Evolutionary conservation across 2,113 vertebrate species (phyloP).

Genomic region (Cepphus grylle): DNA sequence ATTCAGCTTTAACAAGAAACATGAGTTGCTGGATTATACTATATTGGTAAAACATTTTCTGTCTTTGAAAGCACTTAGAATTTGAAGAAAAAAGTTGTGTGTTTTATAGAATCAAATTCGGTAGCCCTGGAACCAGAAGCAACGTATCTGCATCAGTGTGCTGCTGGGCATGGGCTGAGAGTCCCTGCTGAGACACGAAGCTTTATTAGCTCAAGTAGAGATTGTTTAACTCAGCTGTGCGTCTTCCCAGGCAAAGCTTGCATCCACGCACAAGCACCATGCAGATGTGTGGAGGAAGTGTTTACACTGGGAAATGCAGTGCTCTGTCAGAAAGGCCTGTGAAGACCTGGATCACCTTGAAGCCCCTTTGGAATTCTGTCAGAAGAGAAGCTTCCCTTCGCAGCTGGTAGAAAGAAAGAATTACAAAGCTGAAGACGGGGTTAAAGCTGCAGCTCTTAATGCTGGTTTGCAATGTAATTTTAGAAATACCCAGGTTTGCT

Average conservation of each 20-base stretch:
- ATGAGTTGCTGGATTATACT: neutral
- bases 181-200: neutral
- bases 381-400: neutral
- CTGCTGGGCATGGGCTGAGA: neutral
- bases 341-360: neutral
- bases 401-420: neutral
- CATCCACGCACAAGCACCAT: neutral
- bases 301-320: neutral
- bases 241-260: neutral
- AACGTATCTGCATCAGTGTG: neutral
- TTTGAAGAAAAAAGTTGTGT: neutral
- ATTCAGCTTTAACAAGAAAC: neutral
- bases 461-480: neutral
- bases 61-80: neutral
- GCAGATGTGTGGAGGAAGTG: fast-evolving
- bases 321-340: neutral
- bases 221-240: neutral
- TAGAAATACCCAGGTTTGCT: neutral
- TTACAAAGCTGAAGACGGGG: neutral
- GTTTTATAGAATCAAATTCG: neutral
- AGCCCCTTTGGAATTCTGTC: neutral
- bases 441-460: neutral
- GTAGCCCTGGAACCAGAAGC: neutral
- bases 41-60: neutral
- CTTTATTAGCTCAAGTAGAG: neutral